These are phyloP conservation scores for Aldrovandia affinis DNA, from an alignment of 2,797 vertebrate genomes.

Conservation along the genomic window DNA sequence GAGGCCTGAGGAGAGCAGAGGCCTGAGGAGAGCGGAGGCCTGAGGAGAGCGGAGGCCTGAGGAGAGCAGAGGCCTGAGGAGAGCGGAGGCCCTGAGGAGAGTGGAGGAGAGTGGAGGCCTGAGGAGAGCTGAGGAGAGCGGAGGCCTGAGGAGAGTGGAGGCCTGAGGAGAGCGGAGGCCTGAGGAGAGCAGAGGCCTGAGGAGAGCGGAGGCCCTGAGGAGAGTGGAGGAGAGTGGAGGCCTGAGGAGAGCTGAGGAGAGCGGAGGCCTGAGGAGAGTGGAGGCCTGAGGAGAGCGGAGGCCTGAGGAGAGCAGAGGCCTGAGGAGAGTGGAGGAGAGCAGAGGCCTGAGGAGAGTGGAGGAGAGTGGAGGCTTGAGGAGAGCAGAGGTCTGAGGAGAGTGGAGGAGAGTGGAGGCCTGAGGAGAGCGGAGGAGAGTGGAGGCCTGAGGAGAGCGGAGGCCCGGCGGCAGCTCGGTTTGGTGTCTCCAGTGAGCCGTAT, in stretches of 20 bases:
- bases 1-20: conserved; percentile 52
- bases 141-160: conserved; percentile 47
- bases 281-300: conserved; percentile 52
- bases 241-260: conserved; percentile 58
- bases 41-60: conserved; percentile 39
- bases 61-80: conserved; percentile 61
- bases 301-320: conserved; percentile 58
- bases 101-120: too few species aligned
- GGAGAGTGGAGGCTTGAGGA: conserved; percentile 58
- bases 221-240: too few species aligned
- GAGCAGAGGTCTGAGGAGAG: conserved; percentile 25
- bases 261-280: conserved; percentile 37
- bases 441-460: conserved; percentile 51
- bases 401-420: too few species aligned
- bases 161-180: conserved; percentile 47
- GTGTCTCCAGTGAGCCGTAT: conserved; percentile 51
- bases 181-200: conserved; percentile 63
- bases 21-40: conserved; percentile 58
- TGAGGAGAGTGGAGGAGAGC: conserved; percentile 40
- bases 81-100: conserved; percentile 49
- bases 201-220: conserved; percentile 47
- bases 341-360: conserved; percentile 54
- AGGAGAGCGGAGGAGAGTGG: conserved; percentile 35
- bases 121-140: conserved; percentile 55
- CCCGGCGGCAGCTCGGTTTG: conserved; percentile 47